Base-by-base conservation (phyloP, 2,797 vertebrate genomes). In the Oryzias sinensis region DNA sequence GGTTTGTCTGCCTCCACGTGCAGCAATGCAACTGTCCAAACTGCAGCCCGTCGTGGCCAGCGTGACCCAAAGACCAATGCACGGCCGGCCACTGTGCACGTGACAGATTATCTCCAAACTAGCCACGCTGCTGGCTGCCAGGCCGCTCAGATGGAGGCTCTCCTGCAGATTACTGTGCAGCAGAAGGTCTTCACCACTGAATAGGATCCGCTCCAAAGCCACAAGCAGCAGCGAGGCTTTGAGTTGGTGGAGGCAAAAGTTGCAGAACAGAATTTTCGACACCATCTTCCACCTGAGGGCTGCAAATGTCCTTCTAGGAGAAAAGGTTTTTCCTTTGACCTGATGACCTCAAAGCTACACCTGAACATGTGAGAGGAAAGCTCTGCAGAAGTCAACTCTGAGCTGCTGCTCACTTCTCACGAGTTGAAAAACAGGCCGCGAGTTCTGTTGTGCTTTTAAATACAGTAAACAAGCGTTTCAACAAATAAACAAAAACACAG, bases 21-120 rank as follows among this genome's bases (percentile, higher is more conserved):
- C 63, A 59, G 13, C 9, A 51, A 56, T 53, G 70, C 68, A 67
- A 70, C 70, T 54, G 56, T 41, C 70, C 66, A 64, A 75, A 52
- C 56, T 45, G 2, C 25, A 17, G 77, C 74, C 79, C 77, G 63
- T 53, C 1, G 63, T 57, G 74, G 70, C 61, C 64, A 50, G 74
- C 62, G 49, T 57, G 52, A 56, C 71, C 71, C 56, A 41, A 63
- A 69, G 71, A 64, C 46, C 67, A 51, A 68, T 67, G 29, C 68
- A 59, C 71, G 33, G 73, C 4, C 14, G 77, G 83, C 49, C 37
- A 7, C 25, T 1, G 55, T 57, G 83, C 79, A 83, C 65, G 65
- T 85, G 77, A 82, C 60, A 65, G 84, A 83, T 87, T 80, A 87
- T 65, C 79, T 68, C 65, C 40, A 37, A 44, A 2, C 63, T 47